Conservation (phyloP, 2,113 vertebrate species). For the Phoxinus phoxinus region DNA sequence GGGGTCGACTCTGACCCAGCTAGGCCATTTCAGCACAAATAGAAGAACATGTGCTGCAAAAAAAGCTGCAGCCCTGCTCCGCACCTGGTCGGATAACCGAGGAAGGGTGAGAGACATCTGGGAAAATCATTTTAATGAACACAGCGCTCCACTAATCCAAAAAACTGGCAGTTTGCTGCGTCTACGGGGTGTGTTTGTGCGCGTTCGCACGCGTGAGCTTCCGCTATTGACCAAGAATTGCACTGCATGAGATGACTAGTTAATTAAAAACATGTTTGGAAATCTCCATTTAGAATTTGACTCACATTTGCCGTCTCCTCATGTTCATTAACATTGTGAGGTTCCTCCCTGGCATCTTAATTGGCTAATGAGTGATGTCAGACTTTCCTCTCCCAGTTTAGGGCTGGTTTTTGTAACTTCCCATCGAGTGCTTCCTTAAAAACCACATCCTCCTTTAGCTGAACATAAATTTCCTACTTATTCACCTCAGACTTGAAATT, state of each 20-base stretch:
- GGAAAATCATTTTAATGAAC: conserved; percentile 20
- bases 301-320: not conserved
- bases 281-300: conserved; percentile 7
- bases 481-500: not conserved
- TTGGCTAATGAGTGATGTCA: conserved; percentile 23
- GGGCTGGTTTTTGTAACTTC: not conserved
- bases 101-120: conserved; percentile 14
- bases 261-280: conserved; percentile 21
- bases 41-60: not conserved
- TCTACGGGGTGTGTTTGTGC: not conserved
- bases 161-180: not conserved
- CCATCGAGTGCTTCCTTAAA: not conserved
- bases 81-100: not conserved
- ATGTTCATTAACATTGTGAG: not conserved
- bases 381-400: not conserved
- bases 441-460: not conserved
- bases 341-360: conserved; percentile 17
- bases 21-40: not conserved
- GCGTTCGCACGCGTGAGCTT: not conserved
- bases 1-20: conserved; percentile 59
- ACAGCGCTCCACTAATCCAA: conserved; percentile 10
- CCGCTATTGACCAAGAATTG: not conserved
- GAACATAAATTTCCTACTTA: not conserved
- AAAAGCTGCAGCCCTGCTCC: not conserved
- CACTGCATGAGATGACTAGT: not conserved